Percentiles rank a stretch among this genome's conserved stretches.
Conservation (phyloP, 2,797 vertebrate species). For the Micropoecilia bifurca region DNA sequence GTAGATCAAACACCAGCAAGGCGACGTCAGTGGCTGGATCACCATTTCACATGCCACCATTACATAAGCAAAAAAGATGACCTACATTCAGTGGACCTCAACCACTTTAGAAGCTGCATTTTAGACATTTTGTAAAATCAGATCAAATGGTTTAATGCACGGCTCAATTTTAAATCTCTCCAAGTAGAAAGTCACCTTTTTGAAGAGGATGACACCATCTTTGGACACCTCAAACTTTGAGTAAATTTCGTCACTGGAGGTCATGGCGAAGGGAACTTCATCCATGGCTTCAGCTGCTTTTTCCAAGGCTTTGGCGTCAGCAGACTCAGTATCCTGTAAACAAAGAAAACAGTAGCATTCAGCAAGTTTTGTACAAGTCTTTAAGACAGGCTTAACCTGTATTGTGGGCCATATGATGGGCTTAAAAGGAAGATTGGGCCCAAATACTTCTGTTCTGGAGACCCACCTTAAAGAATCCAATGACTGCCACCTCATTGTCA, state of each 20-base stretch:
- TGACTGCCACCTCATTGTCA: conserved; percentile 90
- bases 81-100: neutral
- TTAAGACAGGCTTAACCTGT: neutral
- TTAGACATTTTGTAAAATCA: neutral
- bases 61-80: neutral
- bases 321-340: conserved; percentile 85
- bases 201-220: conserved; percentile 92
- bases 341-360: neutral
- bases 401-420: rapidly evolving
- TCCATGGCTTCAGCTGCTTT: conserved; percentile 90
- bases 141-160: neutral
- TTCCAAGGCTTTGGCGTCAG: conserved; percentile 86
- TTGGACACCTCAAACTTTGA: conserved; percentile 88
- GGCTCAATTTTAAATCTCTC: no score
- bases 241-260: conserved; percentile 84
- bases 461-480: conserved; percentile 97
- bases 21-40: conserved; percentile 12
- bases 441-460: neutral
- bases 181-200: conserved; percentile 86
- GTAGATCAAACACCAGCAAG: conserved; percentile 25
- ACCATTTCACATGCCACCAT: neutral
- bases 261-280: conserved; percentile 91
- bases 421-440: neutral
- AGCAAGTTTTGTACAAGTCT: neutral
- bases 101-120: neutral